Evolutionary conservation across 2,797 vertebrate species (phyloP), one percentile per base, ranked within the genome.

Genomic region (Botia kubotai): DNA sequence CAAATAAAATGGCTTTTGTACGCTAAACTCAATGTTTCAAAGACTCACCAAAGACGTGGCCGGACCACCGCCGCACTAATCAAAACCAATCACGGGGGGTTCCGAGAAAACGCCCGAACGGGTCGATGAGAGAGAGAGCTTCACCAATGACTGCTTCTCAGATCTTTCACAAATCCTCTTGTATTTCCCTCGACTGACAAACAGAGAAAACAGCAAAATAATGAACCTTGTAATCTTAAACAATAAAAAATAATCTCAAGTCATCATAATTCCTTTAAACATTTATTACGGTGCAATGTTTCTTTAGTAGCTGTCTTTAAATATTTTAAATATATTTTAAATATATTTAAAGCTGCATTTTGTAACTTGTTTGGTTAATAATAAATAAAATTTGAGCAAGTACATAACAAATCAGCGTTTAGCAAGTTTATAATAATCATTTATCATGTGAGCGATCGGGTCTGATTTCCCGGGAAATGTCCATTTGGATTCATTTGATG

Each of bases 1-100:
- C 72, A 72, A 78, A 86, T 75, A 50, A 74, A 79, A 81, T 78
- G 67, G 68, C 68, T 75, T 88, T 88, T 88, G 84, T 85, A 75
- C 67, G 58, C 66, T 23, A 23, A 33, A 55, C 83, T 46, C 53
- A 39, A 39, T 23, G 82, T 60, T 85, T 83, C 58, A 82, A 77
- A 83, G 43, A 76, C 48, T 62, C 58, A n/a, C 58, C 71, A 29
- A 46, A 72, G 69, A 81, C 71, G 72, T 52, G 77, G 67, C 21
- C 8, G 52, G 80, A 87, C 84, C 87, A 87, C 86, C 86, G 63
- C 55, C 77, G 77, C 43, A 62, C 67, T 81, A 84, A 77, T 78
- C 23, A 62, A 71, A 73, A 68, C 6, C 1, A 83, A 60, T 75
- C 75, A 33, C 65, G 55, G 58, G n/a, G 67, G 50, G 75, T 55